Evolutionary conservation across 2,888 invertebrate genomes (phyloP).

Genomic region (Agrypnus murinus): DNA sequence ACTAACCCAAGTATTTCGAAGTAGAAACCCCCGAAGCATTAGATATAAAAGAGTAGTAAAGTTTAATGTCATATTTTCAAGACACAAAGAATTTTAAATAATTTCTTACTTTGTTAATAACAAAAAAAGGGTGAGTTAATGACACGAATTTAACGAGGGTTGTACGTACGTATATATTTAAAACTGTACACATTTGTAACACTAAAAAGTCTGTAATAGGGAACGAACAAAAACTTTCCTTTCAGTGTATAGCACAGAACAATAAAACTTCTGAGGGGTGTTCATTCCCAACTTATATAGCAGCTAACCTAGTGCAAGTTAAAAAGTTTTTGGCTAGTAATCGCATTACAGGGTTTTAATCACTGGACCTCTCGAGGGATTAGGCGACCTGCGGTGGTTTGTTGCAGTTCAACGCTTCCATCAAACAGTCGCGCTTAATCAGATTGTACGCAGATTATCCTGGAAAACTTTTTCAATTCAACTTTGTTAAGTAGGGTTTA

Average conservation of each 20-base stretch:
- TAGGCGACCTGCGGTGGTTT: conserved; percentile 57
- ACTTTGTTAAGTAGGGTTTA: conserved; percentile 67
- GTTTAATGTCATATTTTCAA: conserved; percentile 1
- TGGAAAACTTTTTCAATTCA: conserved; percentile 67
- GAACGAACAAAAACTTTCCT: conserved; percentile 26
- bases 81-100: conserved; percentile 9
- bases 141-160: no score
- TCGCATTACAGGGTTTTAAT: conserved; percentile 63
- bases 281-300: conserved; percentile 31
- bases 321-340: conserved; percentile 62
- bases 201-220: not conserved
- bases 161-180: no score
- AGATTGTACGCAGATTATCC: conserved; percentile 67
- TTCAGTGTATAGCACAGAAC: conserved; percentile 20
- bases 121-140: no score
- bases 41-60: conserved; percentile 26
- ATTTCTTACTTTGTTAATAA: no score
- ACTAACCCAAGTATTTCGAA: conserved; percentile 10
- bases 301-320: conserved; percentile 52
- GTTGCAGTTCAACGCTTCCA: conserved; percentile 61
- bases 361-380: conserved; percentile 59
- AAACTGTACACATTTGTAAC: no score
- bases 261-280: conserved; percentile 36
- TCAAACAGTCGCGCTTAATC: conserved; percentile 65
- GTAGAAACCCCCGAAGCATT: conserved; percentile 14